Percentiles rank a stretch among this genome's conserved stretches.
Conservation (phyloP, 2,113 vertebrate species). For the Catharus minimus region DNA sequence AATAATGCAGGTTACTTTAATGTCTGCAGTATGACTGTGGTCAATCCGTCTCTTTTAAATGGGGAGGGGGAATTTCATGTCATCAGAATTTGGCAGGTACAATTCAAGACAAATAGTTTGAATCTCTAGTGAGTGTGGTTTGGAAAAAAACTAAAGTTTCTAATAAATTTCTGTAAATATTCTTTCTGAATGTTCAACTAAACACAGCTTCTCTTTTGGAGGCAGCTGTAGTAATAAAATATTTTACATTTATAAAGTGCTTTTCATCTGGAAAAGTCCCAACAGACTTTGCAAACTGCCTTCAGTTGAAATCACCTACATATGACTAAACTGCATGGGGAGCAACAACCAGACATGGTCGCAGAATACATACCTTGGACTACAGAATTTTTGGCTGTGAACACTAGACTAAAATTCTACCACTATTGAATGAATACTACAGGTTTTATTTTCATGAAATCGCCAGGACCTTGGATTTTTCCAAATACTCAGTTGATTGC, state of each 20-base stretch:
- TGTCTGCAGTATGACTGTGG: constrained; percentile 42
- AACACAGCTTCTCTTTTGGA: constrained; percentile 2
- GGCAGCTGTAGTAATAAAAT: constrained; percentile 47
- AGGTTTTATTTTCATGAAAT: neutral
- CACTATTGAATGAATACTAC: neutral
- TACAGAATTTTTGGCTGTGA: neutral
- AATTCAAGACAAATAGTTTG: constrained; percentile 45
- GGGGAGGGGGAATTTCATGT: constrained; percentile 6
- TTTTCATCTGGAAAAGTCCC: constrained; percentile 33
- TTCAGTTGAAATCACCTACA: neutral
- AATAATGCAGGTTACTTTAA: constrained; percentile 53
- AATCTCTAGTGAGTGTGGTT: constrained; percentile 24
- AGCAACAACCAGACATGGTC: neutral
- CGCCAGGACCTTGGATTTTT: neutral
- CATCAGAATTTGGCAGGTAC: constrained; percentile 53
- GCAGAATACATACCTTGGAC: neutral
- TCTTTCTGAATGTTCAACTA: constrained; percentile 8
- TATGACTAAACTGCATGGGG: neutral
- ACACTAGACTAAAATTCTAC: neutral
- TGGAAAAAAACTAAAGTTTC: constrained; percentile 50
- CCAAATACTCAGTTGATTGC: neutral
- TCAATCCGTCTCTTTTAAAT: constrained; percentile 13
- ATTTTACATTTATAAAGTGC: constrained; percentile 28
- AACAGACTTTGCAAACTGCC: neutral
- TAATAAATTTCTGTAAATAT: constrained; percentile 54